Conservation (phyloP, 1,140 invertebrate genomes). For the Solen grandis region DNA sequence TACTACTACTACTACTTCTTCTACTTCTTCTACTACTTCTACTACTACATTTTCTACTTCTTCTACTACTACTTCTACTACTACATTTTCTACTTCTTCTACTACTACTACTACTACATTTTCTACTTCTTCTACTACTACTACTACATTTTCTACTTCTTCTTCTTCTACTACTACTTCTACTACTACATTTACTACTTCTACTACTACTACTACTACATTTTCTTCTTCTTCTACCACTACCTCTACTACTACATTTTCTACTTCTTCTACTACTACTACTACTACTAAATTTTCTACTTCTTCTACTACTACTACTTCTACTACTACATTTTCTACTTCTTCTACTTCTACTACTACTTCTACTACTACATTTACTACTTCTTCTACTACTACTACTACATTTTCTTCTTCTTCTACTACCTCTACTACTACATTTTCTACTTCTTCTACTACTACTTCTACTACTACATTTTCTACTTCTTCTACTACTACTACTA, state of each 20-base stretch:
- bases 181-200: neutral
- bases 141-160: neutral
- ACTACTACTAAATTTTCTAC: neutral
- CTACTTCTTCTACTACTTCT: neutral
- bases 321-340: neutral
- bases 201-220: conserved; percentile 3
- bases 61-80: conserved; percentile 4
- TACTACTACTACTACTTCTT: conserved; percentile 1
- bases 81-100: neutral
- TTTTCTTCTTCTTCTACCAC: neutral
- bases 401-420: neutral
- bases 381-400: neutral
- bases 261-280: conserved; percentile 1
- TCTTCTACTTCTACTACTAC: neutral
- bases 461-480: neutral
- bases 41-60: neutral
- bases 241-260: neutral
- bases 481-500: neutral
- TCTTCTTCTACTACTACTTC: neutral
- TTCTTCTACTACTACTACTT: neutral
- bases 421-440: neutral
- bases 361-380: neutral
- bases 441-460: neutral
- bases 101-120: conserved; percentile 1
- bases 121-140: neutral